These are phyloP conservation scores for Chloroclysta siterata DNA, from an alignment of 2,888 invertebrate species.

Conservation along the genomic window DNA sequence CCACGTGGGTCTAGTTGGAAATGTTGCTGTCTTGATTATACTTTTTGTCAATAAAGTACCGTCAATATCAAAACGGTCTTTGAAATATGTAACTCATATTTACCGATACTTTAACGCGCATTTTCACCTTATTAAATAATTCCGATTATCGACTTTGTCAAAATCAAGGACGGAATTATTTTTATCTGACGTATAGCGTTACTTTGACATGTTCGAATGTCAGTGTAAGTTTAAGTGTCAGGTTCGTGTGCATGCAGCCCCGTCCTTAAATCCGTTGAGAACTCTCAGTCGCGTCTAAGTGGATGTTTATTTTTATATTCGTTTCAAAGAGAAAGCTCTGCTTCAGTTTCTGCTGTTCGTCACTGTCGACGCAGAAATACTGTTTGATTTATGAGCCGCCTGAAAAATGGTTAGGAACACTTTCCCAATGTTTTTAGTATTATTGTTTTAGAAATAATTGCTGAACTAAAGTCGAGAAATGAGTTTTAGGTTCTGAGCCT, in stretches of 20 bases:
- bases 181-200: too few relatives aligned
- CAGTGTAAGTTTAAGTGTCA: neutral
- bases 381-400: conserved; percentile 28
- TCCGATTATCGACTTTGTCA: too few relatives aligned
- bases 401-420: conserved; percentile 16
- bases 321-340: conserved; percentile 15
- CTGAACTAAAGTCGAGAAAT: neutral
- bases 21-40: too few relatives aligned
- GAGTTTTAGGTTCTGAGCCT: neutral
- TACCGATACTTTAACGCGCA: too few relatives aligned
- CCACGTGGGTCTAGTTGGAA: too few relatives aligned
- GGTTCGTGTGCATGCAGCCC: conserved; percentile 13
- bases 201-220: too few relatives aligned
- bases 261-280: conserved; percentile 20
- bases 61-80: too few relatives aligned
- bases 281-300: conserved; percentile 14
- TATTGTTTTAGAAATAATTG: conserved; percentile 11
- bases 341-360: conserved; percentile 27
- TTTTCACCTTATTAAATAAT: too few relatives aligned
- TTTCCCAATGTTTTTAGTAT: conserved; percentile 5
- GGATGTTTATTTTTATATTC: conserved; percentile 29
- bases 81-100: too few relatives aligned
- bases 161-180: too few relatives aligned
- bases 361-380: conserved; percentile 25
- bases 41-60: too few relatives aligned